Percentiles rank a stretch among this genome's conserved stretches.
These are phyloP conservation scores for Amphipoea lucens DNA, from an alignment of 2,888 invertebrate genomes.

Conservation along the genomic window DNA sequence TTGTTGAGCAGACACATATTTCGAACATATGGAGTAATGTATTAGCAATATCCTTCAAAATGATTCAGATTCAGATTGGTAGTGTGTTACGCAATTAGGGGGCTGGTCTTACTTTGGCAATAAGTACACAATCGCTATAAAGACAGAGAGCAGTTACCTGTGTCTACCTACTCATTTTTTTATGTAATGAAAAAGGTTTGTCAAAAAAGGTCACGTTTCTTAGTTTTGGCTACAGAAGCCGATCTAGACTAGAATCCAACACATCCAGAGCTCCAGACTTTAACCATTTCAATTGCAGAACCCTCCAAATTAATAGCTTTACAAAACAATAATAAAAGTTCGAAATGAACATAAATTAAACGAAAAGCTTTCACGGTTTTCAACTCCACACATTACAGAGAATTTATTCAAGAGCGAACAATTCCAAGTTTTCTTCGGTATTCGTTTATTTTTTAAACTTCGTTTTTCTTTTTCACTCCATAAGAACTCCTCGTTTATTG, in stretches of 20 bases:
- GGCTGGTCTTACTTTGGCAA: too few relatives aligned
- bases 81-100: too few relatives aligned
- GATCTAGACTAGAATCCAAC: neutral
- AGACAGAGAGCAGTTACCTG: too few relatives aligned
- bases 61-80: too few relatives aligned
- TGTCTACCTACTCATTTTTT: too few relatives aligned
- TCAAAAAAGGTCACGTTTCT: too few relatives aligned
- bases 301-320: slow-evolving; percentile 32
- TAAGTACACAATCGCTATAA: too few relatives aligned
- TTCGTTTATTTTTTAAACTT: slow-evolving; percentile 64
- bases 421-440: slow-evolving; percentile 59
- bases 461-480: slow-evolving; percentile 50
- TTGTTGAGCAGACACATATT: too few relatives aligned
- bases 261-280: neutral
- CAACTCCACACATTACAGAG: slow-evolving; percentile 55
- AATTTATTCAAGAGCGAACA: slow-evolving; percentile 63
- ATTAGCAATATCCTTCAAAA: too few relatives aligned
- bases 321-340: slow-evolving; percentile 51
- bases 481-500: slow-evolving; percentile 59
- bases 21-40: too few relatives aligned
- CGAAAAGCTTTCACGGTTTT: slow-evolving; percentile 47
- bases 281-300: slow-evolving; percentile 27
- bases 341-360: slow-evolving; percentile 58
- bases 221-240: neutral
- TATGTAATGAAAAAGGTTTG: too few relatives aligned